Evolutionary conservation across 2,797 vertebrate species (phyloP).

Genomic region (Furcifer pardalis): DNA sequence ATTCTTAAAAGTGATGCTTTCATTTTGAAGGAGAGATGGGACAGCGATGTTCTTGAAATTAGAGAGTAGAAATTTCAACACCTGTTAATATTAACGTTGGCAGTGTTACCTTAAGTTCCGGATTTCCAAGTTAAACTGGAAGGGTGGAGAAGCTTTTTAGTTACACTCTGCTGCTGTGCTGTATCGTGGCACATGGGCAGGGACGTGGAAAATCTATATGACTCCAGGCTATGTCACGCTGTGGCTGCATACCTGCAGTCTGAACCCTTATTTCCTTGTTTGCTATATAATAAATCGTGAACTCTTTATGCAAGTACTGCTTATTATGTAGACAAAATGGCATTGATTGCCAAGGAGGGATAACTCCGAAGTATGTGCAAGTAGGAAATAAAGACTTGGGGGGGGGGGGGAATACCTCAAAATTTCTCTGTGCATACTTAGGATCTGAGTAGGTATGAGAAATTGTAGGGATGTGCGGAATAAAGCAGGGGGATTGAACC

Average conservation of each 20-base stretch:
- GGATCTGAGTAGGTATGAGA: too few relatives aligned
- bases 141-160: slow-evolving; percentile 4
- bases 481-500: not conserved
- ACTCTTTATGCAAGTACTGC: too few relatives aligned
- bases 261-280: not conserved
- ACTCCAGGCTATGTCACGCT: not conserved
- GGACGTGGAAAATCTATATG: not conserved
- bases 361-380: not conserved
- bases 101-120: slow-evolving; percentile 33
- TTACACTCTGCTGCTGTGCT: not conserved
- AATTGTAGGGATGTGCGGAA: not conserved
- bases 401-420: too few relatives aligned
- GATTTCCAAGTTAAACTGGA: slow-evolving; percentile 40
- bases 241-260: not conserved
- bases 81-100: slow-evolving; percentile 40
- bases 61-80: slow-evolving; percentile 31
- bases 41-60: slow-evolving; percentile 13
- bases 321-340: not conserved
- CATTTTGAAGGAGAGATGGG: slow-evolving; percentile 32
- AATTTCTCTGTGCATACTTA: too few relatives aligned
- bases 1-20: slow-evolving; percentile 18
- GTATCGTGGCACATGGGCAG: not conserved
- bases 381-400: not conserved
- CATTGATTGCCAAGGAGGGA: not conserved
- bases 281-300: not conserved